Base-by-base conservation (phyloP, 1,140 invertebrate species). In the Magallana gigas region DNA sequence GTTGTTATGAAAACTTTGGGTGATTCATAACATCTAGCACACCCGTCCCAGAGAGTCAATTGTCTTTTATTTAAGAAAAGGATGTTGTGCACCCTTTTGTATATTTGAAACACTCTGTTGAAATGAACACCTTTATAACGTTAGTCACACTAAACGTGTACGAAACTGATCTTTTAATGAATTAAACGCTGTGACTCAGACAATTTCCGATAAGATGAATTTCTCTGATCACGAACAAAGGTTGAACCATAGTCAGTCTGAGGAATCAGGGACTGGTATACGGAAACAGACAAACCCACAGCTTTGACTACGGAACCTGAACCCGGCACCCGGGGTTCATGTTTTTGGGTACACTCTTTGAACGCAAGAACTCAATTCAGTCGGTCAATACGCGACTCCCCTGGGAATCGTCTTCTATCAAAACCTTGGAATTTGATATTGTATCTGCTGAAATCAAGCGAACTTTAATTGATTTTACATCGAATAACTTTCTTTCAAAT, bases 381-480 rank as follows among this genome's bases (percentile, higher is more conserved):
- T 4, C 36, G 36, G 36, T 48, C 36, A 48, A 48, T 48, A 48
- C 60, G 11, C 14, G 60, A n/a, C 7, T 12, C 36, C 68, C 23
- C 36, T 36, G 68, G 68, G 23, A 76, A 76, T 76, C 68, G 23
- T 76, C 68, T 76, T 62, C n/a, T 76, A 76, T 76, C 2, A 48
- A 76, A 76, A 76, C 18, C 29, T 29, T 29, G 29, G 68, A 76
- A 76, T 76, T 76, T 29, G 23, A 76, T 11, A 76, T 76, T 76
- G 68, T 76, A 76, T 76, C 68, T 12, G 68, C 36, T 76, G 68
- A 76, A 76, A 76, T 76, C 68, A 76, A 29, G 68, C 68, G 68
- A 76, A 76, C 36, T 76, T 76, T 76, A 76, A 76, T 76, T 76
- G 68, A 76, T 76, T 76, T 76, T 76, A 76, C 68, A 76, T 76